phyloP scores from a whole-genome alignment of 2,113 vertebrate genomes.

The Delphinapterus leucas region DNA sequence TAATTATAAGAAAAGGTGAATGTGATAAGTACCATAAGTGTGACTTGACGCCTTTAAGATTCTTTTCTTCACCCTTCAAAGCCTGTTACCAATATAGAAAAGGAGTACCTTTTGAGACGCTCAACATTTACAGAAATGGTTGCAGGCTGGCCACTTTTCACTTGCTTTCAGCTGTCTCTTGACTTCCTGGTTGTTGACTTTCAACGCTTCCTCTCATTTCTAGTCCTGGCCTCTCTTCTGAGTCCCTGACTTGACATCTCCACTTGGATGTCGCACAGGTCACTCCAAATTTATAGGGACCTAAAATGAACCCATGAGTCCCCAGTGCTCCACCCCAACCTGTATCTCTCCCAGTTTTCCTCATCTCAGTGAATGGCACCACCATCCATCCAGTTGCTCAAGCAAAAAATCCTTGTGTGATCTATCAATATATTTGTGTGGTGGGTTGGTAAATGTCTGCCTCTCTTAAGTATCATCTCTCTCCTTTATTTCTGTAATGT shows the following conservation, averaged over 20 bases:
- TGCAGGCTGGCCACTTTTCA: background rate
- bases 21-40: background rate
- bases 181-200: slow-evolving; percentile 21
- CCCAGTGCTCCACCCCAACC: background rate
- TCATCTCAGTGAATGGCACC: background rate
- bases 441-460: background rate
- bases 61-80: background rate
- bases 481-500: background rate
- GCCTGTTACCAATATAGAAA: background rate
- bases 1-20: background rate
- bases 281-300: background rate
- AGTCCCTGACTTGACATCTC: background rate
- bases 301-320: background rate
- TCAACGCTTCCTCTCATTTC: slow-evolving; percentile 3
- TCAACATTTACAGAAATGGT: slow-evolving; percentile 11
- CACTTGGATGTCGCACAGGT: background rate
- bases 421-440: background rate
- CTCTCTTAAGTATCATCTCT: background rate
- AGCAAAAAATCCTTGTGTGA: background rate
- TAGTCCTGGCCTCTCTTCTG: background rate
- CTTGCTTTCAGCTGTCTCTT: slow-evolving; percentile 29
- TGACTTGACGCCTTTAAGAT: background rate
- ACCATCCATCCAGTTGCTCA: background rate
- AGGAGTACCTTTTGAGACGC: background rate
- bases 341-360: background rate